Percentiles rank a stretch among this genome's conserved stretches.
phyloP scores from a whole-genome alignment of 2,888 invertebrate species.

The Philhelius pedissequus region DNA sequence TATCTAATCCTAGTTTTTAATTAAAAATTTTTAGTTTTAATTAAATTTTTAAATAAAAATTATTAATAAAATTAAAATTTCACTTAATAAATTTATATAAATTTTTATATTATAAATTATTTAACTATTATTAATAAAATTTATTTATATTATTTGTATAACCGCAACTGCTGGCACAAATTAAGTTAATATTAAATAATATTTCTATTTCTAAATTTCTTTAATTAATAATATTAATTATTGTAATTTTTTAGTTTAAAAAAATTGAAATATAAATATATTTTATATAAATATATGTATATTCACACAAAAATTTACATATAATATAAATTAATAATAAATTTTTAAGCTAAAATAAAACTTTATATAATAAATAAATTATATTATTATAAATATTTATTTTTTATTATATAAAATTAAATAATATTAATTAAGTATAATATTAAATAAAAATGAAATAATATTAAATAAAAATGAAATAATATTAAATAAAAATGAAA shows the following conservation, averaged over 20 bases:
- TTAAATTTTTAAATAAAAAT: constrained; percentile 74
- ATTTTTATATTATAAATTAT: constrained; percentile 73
- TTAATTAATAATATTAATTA: constrained; percentile 82
- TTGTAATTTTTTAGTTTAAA: too few relatives aligned
- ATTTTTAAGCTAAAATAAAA: constrained; percentile 80
- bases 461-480: too few relatives aligned
- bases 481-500: too few relatives aligned
- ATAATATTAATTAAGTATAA: too few relatives aligned
- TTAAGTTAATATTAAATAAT: constrained; percentile 81
- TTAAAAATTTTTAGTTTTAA: constrained; percentile 78
- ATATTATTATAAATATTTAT: neutral
- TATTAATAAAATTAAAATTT: constrained; percentile 81
- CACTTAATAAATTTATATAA: constrained; percentile 80
- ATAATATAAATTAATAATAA: constrained; percentile 81
- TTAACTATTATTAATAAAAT: constrained; percentile 79
- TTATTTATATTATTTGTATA: constrained; percentile 82
- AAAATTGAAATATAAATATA: too few relatives aligned
- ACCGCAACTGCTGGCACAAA: constrained; percentile 87
- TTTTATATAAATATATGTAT: constrained; percentile 74
- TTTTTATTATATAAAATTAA: neutral
- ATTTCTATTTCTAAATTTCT: constrained; percentile 83
- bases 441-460: too few relatives aligned
- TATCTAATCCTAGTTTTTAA: constrained; percentile 85
- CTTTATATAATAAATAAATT: constrained; percentile 79
- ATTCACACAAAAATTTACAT: constrained; percentile 80